A percentile compares a stretch with the other conserved stretches of the same genome.
Evolutionary conservation across 2,797 vertebrate genomes (phyloP).

Genomic region (Lateolabrax maculatus): DNA sequence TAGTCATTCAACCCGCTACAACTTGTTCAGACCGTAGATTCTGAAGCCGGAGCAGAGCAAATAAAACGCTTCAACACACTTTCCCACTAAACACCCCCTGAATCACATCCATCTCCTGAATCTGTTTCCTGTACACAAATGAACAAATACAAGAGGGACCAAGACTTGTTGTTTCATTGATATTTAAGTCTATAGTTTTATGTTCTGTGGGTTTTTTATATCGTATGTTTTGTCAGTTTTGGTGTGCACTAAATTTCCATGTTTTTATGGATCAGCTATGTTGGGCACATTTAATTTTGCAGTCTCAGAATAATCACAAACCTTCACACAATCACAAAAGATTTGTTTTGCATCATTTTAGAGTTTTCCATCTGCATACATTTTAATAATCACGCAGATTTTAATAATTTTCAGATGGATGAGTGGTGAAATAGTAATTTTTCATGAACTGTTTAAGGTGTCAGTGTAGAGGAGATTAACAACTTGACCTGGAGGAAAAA

Average conservation of each 20-base stretch:
- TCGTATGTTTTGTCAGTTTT: too few species aligned
- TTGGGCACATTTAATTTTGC: too few species aligned
- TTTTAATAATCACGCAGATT: background rate
- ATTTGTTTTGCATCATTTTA: too few species aligned
- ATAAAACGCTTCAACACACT: constrained; percentile 24
- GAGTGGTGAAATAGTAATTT: background rate
- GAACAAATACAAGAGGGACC: constrained; percentile 1
- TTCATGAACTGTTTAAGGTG: background rate
- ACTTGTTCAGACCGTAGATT: background rate
- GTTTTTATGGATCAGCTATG: too few species aligned
- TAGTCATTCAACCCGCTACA: constrained; percentile 39
- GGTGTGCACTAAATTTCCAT: too few species aligned
- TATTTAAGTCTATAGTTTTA: too few species aligned
- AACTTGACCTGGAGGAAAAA: background rate
- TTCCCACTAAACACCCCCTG: constrained; percentile 39
- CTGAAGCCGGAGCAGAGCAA: background rate
- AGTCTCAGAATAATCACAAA: background rate
- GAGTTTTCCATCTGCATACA: too few species aligned
- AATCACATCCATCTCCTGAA: constrained; percentile 34
- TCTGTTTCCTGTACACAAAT: background rate
- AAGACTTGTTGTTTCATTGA: background rate
- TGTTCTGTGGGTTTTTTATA: too few species aligned
- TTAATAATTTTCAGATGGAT: too few species aligned
- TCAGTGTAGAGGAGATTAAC: background rate
- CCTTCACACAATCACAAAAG: too few species aligned